Base-by-base conservation (phyloP, 2,113 vertebrate species). In the Suncus etruscus region DNA sequence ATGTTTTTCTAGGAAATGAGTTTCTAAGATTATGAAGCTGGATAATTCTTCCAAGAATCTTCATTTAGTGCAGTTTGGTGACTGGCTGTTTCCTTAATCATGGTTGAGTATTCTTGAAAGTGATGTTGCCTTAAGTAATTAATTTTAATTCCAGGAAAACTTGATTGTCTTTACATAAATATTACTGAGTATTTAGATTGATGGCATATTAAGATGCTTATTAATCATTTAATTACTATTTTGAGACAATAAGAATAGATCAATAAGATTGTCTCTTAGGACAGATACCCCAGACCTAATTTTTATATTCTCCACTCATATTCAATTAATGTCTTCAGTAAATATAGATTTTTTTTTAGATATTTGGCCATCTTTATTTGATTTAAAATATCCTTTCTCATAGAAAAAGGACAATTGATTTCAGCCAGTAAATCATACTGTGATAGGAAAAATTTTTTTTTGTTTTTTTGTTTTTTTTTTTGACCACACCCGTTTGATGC, bases 91-190 rank as follows among this genome's bases (percentile, higher is more conserved):
- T 91, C 90, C 74, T 86, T 81, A 91, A 88, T 86, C 0, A 1
- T 66, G 68, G 25, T 48, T 79, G 63, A 95, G 11, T 70, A 88
- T 89, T 94, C 20, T 70, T 91, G n/a, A 73, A 95, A 87, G 65
- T 72, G 22, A 86, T 83, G 25, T 65, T 86, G 31, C 68, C 61
- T 83, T 10, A 61, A 68, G 15, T 79, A 65, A 88, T 90, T 90
- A 63, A 15, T 90, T 94, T 94, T 86, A 74, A 69, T 18, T 83
- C 68, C 63, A 86, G 47, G 58, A 94, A 93, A 68, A 65, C 6
- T 91, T n/a, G 45, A 65, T 47, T 93, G 16, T 70, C 54, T 27
- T 75, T 15, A 68, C 3, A 24, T 84, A 48, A 83, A 88, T 16
- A 63, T 54, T 86, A 54, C 32, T 76, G 87, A 77, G 32, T 84